Base-by-base conservation (phyloP, 2,113 vertebrate species). In the Lichenostomus cassidix region DNA sequence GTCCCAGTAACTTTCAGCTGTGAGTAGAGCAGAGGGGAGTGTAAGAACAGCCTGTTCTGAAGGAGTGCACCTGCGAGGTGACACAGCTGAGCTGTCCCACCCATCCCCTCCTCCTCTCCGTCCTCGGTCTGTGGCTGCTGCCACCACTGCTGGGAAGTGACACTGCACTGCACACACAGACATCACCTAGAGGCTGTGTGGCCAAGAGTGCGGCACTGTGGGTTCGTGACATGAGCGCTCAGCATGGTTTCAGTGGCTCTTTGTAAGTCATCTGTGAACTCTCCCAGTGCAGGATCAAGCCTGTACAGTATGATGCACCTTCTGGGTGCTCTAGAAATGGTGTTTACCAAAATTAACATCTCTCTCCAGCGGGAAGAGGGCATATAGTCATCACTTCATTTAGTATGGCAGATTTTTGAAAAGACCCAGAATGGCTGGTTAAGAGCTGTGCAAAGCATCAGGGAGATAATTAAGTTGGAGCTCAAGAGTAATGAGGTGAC, bases 401-500 rank as follows among this genome's bases (percentile, higher is more conserved):
- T 94, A 33, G 24, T 59, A 46, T 58, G 77, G 89, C 52, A 78
- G 86, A 63, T 92, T 93, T 96, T 88, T 92, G 81, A 92, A 73
- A 65, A 84, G 89, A 91, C 77, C 60, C 44, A 64, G 60, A 92
- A 91, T 53, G 37, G 71, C 83, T 94, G 83, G 77, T 83, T 87
- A 94, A 91, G 58, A 94, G 65, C 73, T 89, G 87, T 84, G 81
- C 77, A 95, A 97, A 89, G 95, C 91, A 87, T 94, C 88, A 77
- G 83, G 62, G 85, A 96, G 71, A 82, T 94, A 95, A 95, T 95
- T 96, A 95, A 91, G 62, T 64, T 91, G 65, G 70, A 94, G 77
- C 69, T 91, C 77, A 95, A 96, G 96, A 95, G 58, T 96, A 92
- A 95, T 95, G 94, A 95, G 74, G 94, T 92, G 91, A 95, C 94